Evolutionary conservation across 2,888 invertebrate species (phyloP), one percentile per base, ranked within the genome.

Genomic region (Tetragonula carbonaria): DNA sequence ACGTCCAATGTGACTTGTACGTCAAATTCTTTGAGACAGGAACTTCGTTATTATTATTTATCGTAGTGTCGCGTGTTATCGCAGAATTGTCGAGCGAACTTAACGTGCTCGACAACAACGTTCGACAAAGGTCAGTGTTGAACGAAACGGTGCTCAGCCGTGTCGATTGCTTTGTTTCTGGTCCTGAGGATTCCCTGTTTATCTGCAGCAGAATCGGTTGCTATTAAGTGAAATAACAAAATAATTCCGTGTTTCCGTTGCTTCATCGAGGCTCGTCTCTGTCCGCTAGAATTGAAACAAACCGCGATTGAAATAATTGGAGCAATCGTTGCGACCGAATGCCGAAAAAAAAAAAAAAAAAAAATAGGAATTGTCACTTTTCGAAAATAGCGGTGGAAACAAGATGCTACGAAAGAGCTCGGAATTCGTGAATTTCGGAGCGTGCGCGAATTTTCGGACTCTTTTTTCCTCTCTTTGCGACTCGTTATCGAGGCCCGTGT

Each of bases 181-280:
- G 5, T 16, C 21, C n/a, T 2, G 16, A n/a, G 28, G 28, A 13
- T 28, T 62, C 50, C 14, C 6, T 51, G 73, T 28, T 62, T 50
- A 23, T 16, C 8, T n/a, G 18, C 50, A 50, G 21, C 28, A 6
- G 62, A 73, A 28, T 73, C 73, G 8, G 62, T 50, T 21, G 50
- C 28, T 33, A 50, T 73, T 50, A 73, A 50, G 21, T 50, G 50
- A 73, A 73, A 73, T 28, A 73, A 62, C 73, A 62, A 33, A 33
- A 33, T 33, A 33, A 33, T 23, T 16, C 28, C 21, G 50, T 28
- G 73, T 28, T 28, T 28, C 50, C 21, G 21, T 2, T 50, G 62
- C 73, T 73, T 62, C 21, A 50, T 73, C 73, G 50, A 50, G 21
- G 28, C 45, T 73, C 23, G 50, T 28, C 16, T 45, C 14, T 28